phyloP scores from a whole-genome alignment of 2,113 vertebrate species.

The Penelope pileata region DNA sequence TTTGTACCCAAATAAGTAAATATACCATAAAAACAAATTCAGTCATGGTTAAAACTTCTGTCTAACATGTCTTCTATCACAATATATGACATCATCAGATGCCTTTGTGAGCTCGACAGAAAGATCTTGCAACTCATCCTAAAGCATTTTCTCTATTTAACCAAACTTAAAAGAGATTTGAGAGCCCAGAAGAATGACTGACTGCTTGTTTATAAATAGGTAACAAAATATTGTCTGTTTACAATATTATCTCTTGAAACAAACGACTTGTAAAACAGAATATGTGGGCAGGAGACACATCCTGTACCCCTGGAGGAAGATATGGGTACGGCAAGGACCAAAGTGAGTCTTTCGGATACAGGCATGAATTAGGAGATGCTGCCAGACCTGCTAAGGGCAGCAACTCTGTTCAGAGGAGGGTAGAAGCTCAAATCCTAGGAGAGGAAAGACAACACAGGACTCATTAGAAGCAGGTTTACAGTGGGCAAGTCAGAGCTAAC shows the following conservation, averaged over 20 bases:
- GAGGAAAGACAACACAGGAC: not conserved
- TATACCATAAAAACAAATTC: not conserved
- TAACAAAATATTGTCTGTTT: not conserved
- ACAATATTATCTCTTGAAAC: not conserved
- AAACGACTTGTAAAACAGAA: not conserved
- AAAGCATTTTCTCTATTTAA: not conserved
- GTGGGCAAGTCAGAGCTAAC: not conserved
- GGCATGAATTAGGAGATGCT: not conserved
- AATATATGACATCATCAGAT: not conserved
- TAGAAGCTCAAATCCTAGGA: not conserved
- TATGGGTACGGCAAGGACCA: rapidly evolving
- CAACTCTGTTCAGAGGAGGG: not conserved
- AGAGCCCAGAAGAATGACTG: not conserved
- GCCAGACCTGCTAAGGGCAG: rapidly evolving
- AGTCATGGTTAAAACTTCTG: not conserved
- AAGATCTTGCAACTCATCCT: not conserved
- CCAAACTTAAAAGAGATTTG: not conserved
- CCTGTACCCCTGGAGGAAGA: not conserved
- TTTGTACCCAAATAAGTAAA: not conserved
- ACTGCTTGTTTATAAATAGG: constrained; percentile 8
- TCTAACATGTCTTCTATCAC: not conserved
- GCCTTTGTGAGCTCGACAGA: not conserved
- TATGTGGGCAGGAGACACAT: rapidly evolving
- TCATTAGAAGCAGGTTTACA: not conserved
- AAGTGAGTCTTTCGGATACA: rapidly evolving